Evolutionary conservation across 2,797 vertebrate species (phyloP), one percentile per base, ranked within the genome.

Genomic region (Erethizon dorsatum): DNA sequence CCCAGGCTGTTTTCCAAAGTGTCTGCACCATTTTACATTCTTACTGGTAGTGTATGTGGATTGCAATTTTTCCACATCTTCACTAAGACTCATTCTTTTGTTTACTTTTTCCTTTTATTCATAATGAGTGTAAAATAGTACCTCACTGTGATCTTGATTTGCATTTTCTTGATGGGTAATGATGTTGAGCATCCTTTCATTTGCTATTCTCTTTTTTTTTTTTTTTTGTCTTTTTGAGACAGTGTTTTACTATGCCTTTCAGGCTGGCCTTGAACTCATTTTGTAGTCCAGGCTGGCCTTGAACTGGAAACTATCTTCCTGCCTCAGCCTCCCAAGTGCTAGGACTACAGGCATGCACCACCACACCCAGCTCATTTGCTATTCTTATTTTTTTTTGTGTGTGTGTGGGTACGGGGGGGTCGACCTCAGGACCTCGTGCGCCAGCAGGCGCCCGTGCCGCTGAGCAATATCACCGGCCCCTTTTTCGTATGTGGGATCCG

Each of bases 71-170:
- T 86, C 41, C 2, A 50, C 13, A 82, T 84, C 6, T 15, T 88
- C 52, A 77, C 45, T 28, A 93, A 91, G 31, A 59, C 56, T 88
- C 9, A 78, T 85, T 85, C 41, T 93, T 86, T 92, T 78, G 56
- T 86, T 18, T n/a, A 47, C 52, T 85, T 59, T 73, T 88, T 47
- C 52, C 33, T 31, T 7, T 28, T 18, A 65, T 79, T 61, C 12
- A 28, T 65, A 45, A 15, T 86, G n/a, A 9, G 47, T 87, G 33
- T 87, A 63, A 83, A 87, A 33, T 79, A 12, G 10, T 86, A 75
- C 13, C 13, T 85, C 50, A 56, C 17, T 87, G 56, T 61, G 77
- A 33, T 67, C 88, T 96, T 89, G 52, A 85, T 73, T 83, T 88
- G 22, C 4, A 10, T 57, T 65, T 83, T n/a, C 57, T 41, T 65